A percentile compares a stretch with the other conserved stretches of the same genome.
These are phyloP conservation scores for Eremophila alpestris DNA, from an alignment of 2,797 vertebrate genomes.

Conservation along the genomic window DNA sequence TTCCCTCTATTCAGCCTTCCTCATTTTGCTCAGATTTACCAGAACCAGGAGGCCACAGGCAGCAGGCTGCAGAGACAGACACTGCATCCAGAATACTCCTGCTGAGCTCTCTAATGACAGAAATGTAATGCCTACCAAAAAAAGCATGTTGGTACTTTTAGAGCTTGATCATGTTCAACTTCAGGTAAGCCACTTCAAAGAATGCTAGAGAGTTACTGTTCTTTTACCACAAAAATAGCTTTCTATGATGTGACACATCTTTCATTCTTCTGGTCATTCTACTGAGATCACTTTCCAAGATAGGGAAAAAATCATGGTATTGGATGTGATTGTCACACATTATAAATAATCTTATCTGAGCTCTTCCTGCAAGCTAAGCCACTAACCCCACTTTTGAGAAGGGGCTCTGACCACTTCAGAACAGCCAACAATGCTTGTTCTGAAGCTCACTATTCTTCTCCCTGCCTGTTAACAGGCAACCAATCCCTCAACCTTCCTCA, in stretches of 20 bases:
- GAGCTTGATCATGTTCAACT: background rate
- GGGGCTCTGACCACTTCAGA: background rate
- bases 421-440: background rate
- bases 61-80: background rate
- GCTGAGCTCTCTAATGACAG: background rate
- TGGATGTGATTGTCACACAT: background rate
- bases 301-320: background rate
- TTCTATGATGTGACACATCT: background rate
- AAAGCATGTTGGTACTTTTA: background rate
- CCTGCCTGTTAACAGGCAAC: background rate
- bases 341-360: background rate
- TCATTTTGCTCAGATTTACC: background rate
- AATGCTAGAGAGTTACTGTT: background rate
- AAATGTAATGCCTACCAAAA: slow-evolving; percentile 8
- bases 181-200: background rate
- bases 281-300: background rate
- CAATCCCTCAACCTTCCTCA: background rate
- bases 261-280: background rate
- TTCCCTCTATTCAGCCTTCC: background rate
- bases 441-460: background rate
- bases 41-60: background rate
- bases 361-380: background rate
- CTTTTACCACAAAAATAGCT: background rate
- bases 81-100: background rate
- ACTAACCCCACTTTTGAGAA: background rate